Base-by-base conservation (phyloP, 2,113 vertebrate species). In the Lynx canadensis region DNA sequence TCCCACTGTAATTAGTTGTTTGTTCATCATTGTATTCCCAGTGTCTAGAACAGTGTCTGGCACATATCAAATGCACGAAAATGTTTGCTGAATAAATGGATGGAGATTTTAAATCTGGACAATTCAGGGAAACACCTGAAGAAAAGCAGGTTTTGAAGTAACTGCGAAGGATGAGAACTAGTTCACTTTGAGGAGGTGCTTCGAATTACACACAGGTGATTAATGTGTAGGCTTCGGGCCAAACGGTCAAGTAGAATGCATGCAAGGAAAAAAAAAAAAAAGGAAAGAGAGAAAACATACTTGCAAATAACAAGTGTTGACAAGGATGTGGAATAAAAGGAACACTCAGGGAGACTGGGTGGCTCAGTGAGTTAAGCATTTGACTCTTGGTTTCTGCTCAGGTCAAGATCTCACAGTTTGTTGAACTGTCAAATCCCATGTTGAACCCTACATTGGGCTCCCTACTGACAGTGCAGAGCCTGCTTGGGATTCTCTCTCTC, bases 101-200 rank as follows among this genome's bases (percentile, higher is more conserved):
- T 23, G 48, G 45, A 60, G 29, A 10, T 14, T 93, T 94, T 66
- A 82, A 90, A 82, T 82, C 71, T 65, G 29, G 65, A n/a, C 65
- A 33, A 90, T n/a, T 63, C 60, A 29, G 25, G 66, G 55, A 93
- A 86, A 79, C 31, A n/a, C 4, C 10, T 11, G 27, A 83, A 95
- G 83, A 76, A 91, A 96, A 90, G 48, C 87, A 63, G 80, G 66
- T 55, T 95, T 69, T 80, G 52, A 88, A 79, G n/a, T 19, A 25
- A 79, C 4, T 9, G 25, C 68, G 73, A 71, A 48, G 65, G 45
- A 33, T 29, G 36, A 41, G 68, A 84, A 36, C 27, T 19, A 52
- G 29, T 27, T 86, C 21, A 25, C 10, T 36, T 13, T 74, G 23
- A 41, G 50, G 60, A 38, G 15, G 55, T 31, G 3, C 73, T 85